A percentile compares a stretch with the other conserved stretches of the same genome.
phyloP scores from a whole-genome alignment of 2,797 vertebrate species.

The Leontocebus nigricollis region DNA sequence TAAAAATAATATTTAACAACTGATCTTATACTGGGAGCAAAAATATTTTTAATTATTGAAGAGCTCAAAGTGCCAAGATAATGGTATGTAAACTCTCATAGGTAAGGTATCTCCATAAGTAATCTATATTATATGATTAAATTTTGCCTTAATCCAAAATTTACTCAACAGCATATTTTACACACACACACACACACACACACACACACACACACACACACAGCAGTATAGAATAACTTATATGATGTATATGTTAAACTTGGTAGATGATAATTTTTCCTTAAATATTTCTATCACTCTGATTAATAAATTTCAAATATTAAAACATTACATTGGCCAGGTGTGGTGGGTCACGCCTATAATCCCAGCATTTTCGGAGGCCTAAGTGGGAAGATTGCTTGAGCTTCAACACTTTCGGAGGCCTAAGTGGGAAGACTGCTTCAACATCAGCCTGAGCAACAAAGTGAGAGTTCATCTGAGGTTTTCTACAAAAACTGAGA shows the following conservation, averaged over 20 bases:
- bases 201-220: background rate
- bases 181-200: background rate
- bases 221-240: background rate
- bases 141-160: conserved; percentile 47
- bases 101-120: background rate
- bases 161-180: background rate
- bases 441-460: background rate
- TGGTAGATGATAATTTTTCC: background rate
- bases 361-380: background rate
- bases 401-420: too few relatives aligned
- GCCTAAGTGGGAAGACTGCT: too few relatives aligned
- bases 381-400: background rate
- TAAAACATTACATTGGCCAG: background rate
- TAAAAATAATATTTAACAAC: background rate
- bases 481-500: background rate
- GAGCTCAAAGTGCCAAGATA: conserved; percentile 1
- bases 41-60: conserved; percentile 29
- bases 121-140: background rate
- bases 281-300: background rate
- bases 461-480: background rate
- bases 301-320: background rate
- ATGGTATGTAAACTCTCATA: background rate
- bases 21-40: background rate
- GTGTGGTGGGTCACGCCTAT: background rate
- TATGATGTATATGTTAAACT: background rate